These are phyloP conservation scores for Phoxinus dragarum DNA, from an alignment of 2,797 vertebrate genomes.

Conservation along the genomic window DNA sequence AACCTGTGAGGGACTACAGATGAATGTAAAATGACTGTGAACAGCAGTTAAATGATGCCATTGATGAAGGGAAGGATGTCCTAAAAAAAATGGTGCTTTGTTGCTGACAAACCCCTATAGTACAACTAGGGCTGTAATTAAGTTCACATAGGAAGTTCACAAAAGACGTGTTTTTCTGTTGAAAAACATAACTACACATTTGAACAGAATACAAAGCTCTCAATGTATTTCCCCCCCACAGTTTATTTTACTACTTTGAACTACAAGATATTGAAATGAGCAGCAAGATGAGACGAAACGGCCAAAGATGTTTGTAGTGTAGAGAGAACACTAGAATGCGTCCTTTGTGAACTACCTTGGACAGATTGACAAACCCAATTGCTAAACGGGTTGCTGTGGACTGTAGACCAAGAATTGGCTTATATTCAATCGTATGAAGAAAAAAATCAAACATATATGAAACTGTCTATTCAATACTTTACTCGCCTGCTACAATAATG, in stretches of 20 bases:
- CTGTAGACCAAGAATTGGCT: background rate
- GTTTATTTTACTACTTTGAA: background rate
- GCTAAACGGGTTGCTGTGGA: background rate
- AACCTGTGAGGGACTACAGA: constrained; percentile 8
- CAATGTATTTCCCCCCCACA: background rate
- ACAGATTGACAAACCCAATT: background rate
- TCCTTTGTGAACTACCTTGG: constrained; percentile 13
- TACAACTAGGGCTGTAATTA: background rate
- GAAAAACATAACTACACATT: background rate
- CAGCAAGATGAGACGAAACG: background rate
- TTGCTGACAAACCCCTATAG: constrained; percentile 12
- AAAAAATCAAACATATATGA: background rate
- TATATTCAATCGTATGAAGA: background rate
- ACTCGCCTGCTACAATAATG: background rate
- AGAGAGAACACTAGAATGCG: background rate
- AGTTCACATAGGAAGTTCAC: background rate
- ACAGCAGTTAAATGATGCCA: constrained; percentile 18
- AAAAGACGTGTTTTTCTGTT: background rate
- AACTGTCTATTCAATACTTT: background rate
- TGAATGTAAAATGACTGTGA: constrained; percentile 44
- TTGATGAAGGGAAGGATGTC: background rate
- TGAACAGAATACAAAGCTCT: background rate
- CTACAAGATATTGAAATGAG: background rate
- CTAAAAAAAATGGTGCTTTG: constrained; percentile 30
- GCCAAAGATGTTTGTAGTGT: constrained; percentile 8